Base-by-base conservation (phyloP, 2,113 vertebrate genomes). In the Macquaria ambigua region DNA sequence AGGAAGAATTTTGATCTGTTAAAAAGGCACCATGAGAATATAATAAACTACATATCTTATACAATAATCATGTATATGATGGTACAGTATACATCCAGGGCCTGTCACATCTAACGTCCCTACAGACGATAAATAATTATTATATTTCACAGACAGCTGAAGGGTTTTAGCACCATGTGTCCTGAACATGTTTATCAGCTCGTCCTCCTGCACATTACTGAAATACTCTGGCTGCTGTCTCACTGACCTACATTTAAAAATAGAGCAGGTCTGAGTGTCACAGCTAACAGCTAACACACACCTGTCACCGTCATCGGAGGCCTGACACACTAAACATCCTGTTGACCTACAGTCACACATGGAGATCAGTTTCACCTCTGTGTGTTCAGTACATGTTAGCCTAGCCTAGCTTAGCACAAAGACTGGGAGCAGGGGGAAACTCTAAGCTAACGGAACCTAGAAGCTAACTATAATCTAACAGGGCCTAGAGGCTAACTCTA, bases 191-290 rank as follows among this genome's bases (percentile, higher is more conserved):
- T 85, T 25, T 58, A 8, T 77, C 67, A 59, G 67, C 78, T 68
- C 11, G 39, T 61, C 39, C 3, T 59, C n/a, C 2, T 1, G 9
- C 20, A 23, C 16, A 37, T 34, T 31, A 21, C 74, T 34, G 41
- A 88, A 77, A 87, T 83, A 82, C 80, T 62, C 3, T 12, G n/a
- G 70, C 69, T 81, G 81, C n/a, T 23, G 58, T 56, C 71, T 74
- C 78, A 70, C 69, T 83, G 77, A 52, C 86, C 81, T 59, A 75
- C 74, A 80, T 67, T 16, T 78, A 87, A 67, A 90, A 90, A 93
- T 87, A 89, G 77, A 50, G 11, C n/a, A 15, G 46, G 12, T 48
- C 46, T 15, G 46, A 48, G 46, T 21, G 37, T 48, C 15, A 16
- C 55, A 6, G 77, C 68, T 74, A 70, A 46, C 56, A 1, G 68